These are phyloP conservation scores for Brenthis hecate DNA, from an alignment of 2,888 invertebrate genomes.

Conservation along the genomic window DNA sequence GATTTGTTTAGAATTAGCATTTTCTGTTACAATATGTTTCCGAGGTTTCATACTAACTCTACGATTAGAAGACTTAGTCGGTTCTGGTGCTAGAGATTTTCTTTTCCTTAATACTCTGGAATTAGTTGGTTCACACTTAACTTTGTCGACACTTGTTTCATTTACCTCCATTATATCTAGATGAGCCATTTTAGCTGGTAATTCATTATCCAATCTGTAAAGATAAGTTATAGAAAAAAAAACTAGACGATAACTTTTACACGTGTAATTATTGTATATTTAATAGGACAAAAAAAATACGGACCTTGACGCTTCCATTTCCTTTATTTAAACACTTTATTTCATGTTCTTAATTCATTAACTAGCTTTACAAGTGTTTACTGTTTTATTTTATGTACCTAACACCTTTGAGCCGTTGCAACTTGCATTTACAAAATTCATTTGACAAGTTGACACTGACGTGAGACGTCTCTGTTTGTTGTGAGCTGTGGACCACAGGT, in stretches of 20 bases:
- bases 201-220: constrained; percentile 66
- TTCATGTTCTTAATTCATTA: constrained; percentile 9
- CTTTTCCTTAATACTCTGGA: constrained; percentile 68
- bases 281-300: constrained; percentile 22
- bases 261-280: background rate
- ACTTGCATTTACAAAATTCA: constrained; percentile 7
- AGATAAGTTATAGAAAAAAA: constrained; percentile 11
- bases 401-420: constrained; percentile 4
- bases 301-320: constrained; percentile 59
- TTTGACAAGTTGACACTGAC: constrained; percentile 19
- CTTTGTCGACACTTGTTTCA: constrained; percentile 48
- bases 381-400: background rate
- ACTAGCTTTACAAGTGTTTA: background rate
- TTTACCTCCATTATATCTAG: constrained; percentile 74
- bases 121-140: constrained; percentile 48
- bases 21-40: constrained; percentile 66
- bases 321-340: background rate
- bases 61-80: constrained; percentile 67
- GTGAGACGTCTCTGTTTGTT: background rate
- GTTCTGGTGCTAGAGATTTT: constrained; percentile 62
- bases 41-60: constrained; percentile 76
- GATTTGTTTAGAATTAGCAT: constrained; percentile 70
- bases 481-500: no score
- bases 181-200: constrained; percentile 75
- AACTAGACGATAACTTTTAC: constrained; percentile 4